phyloP scores from a whole-genome alignment of 2,113 vertebrate species.

The Etia nguti region DNA sequence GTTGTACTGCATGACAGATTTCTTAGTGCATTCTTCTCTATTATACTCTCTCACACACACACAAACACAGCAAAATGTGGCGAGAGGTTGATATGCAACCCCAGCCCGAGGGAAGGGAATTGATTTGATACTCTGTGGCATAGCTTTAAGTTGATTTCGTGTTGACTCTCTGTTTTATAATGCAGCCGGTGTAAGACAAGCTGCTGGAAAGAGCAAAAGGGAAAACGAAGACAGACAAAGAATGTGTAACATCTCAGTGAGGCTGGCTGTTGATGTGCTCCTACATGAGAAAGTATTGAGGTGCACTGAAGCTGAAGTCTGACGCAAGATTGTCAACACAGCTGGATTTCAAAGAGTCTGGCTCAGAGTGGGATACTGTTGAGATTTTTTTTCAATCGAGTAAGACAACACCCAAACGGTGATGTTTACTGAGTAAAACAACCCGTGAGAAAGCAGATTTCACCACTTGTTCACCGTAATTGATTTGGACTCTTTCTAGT shows the following conservation, averaged over 20 bases:
- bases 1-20: neutral
- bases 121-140: slow-evolving; percentile 13
- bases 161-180: slow-evolving; percentile 11
- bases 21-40: neutral
- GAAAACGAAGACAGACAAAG: neutral
- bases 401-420: neutral
- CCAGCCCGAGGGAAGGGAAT: neutral
- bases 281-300: slow-evolving; percentile 28
- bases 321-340: slow-evolving; percentile 46
- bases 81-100: neutral
- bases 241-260: slow-evolving; percentile 2
- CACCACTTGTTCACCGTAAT: neutral
- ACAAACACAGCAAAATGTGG: neutral
- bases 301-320: slow-evolving; percentile 17
- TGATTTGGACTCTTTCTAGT: neutral
- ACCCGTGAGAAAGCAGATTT: neutral
- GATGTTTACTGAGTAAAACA: neutral
- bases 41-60: neutral
- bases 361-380: neutral
- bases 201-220: neutral
- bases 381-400: neutral
- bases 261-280: slow-evolving; percentile 19
- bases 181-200: slow-evolving; percentile 2
- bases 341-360: slow-evolving; percentile 41
- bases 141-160: slow-evolving; percentile 6